Percentiles rank a stretch among this genome's conserved stretches.
phyloP scores from a whole-genome alignment of 2,797 vertebrate genomes.

The Brachymystax lenok region DNA sequence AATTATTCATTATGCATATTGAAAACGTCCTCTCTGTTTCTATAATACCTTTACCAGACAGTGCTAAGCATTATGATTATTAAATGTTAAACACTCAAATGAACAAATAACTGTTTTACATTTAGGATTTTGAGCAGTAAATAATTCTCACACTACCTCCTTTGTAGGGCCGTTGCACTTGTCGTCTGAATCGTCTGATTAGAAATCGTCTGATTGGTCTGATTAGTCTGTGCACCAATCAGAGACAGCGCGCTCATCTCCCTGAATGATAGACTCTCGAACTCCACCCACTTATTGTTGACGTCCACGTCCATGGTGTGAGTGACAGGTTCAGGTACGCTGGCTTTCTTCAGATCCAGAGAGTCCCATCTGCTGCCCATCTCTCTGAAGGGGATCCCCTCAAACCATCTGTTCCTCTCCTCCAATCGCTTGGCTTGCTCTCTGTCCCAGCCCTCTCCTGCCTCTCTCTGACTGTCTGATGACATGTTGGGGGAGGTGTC shows the following conservation, averaged over 20 bases:
- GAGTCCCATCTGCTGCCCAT: conserved; percentile 76
- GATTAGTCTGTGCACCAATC: conserved; percentile 65
- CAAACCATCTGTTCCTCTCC: conserved; percentile 87
- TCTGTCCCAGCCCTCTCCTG: conserved; percentile 83
- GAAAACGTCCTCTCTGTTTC: not conserved
- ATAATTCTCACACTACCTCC: conserved; percentile 77
- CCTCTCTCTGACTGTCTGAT: conserved; percentile 61
- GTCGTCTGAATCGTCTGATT: not conserved
- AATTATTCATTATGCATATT: not conserved
- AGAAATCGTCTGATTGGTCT: conserved; percentile 8
- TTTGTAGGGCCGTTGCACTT: conserved; percentile 75
- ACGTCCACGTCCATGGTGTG: conserved; percentile 81
- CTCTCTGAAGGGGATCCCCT: conserved; percentile 65
- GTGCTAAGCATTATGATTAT: not conserved
- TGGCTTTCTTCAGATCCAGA: conserved; percentile 75
- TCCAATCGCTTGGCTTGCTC: conserved; percentile 86
- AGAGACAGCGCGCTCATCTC: conserved; percentile 78
- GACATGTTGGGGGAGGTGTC: conserved; percentile 31
- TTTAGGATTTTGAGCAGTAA: not conserved
- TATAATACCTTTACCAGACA: not conserved
- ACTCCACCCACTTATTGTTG: conserved; percentile 90
- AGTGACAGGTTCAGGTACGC: conserved; percentile 59
- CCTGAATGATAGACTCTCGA: conserved; percentile 84
- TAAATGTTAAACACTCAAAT: not conserved
- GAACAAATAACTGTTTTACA: not conserved